A percentile compares a stretch with the other conserved stretches of the same genome.
Conservation (phyloP, 2,888 invertebrate species). For the Tridacna gigas region DNA sequence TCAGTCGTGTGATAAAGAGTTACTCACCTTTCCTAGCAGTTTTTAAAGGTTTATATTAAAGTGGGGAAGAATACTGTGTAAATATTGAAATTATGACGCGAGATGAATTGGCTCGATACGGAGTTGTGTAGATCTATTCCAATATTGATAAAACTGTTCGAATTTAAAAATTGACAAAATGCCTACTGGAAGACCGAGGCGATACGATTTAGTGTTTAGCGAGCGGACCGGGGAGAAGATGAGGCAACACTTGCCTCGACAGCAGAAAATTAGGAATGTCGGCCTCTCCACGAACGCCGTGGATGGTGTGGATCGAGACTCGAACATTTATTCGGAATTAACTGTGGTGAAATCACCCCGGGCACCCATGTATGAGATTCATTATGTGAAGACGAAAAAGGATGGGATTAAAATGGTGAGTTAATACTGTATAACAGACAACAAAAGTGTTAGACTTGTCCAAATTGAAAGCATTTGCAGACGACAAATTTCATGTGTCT, state of each 20-base stretch:
- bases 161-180: slow-evolving; percentile 24
- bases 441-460: neutral
- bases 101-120: slow-evolving; percentile 11
- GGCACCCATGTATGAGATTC: slow-evolving; percentile 58
- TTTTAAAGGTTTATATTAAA: no score
- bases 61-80: neutral
- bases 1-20: no score
- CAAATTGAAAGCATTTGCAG: neutral
- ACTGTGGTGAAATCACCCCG: slow-evolving; percentile 56
- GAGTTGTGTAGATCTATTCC: slow-evolving; percentile 10
- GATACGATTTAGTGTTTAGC: slow-evolving; percentile 51
- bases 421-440: neutral
- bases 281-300: slow-evolving; percentile 21
- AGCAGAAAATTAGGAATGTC: slow-evolving; percentile 41
- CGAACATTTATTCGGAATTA: slow-evolving; percentile 38
- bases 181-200: slow-evolving; percentile 40
- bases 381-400: slow-evolving; percentile 52
- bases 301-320: slow-evolving; percentile 21
- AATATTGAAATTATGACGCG: slow-evolving; percentile 14
- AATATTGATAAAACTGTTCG: neutral
- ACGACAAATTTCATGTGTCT: neutral
- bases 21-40: no score
- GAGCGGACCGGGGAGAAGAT: slow-evolving; percentile 16
- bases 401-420: slow-evolving; percentile 51
- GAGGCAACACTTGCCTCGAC: slow-evolving; percentile 30